Evolutionary conservation across 2,797 vertebrate species (phyloP), one percentile per base, ranked within the genome.

Genomic region (Decapterus maruadsi): DNA sequence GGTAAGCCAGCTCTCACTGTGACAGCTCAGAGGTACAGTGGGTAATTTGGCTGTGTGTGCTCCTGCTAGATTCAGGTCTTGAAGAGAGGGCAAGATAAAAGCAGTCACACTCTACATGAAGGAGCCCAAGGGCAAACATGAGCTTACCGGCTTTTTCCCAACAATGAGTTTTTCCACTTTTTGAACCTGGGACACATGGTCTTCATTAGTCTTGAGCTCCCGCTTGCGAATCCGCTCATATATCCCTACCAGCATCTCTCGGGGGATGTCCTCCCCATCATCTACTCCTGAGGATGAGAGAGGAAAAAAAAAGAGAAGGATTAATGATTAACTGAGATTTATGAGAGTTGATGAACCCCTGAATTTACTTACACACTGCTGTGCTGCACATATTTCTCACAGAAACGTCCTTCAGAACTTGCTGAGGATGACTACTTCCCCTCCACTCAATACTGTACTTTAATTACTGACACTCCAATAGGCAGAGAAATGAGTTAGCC

Each of bases 121-220:
- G 56, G 1, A 40, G 55, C 76, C 45, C 26, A 68, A 84, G 70
- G 69, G 50, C 45, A 64, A 61, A 48, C 54, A 61, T 34, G 73
- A 54, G 94, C 97, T 82, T 92, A 99, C 98, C 62, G 97, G 98
- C 92, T 99, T 99, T 83, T 99, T 99, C 54, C 98, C 98, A 72
- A 99, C 97, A 6, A 99, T 99, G 86, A 99, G 97, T 78, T 99
- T 98, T 86, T 99, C 98, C 90, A 99, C 98, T 92, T 99, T 99
- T 93, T 99, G 97, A 85, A 99, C 98, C 81, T 99, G 98, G 19
- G 98, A 99, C 69, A 99, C 97, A 0, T 99, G 98, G 93, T 99
- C 98, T 93, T 99, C 97, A 0, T 97, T 99, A 17, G 98, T 99
- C 89, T 97, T 99, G 72, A 99, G 96, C 84, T 99, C 98, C 7